Base-by-base conservation (phyloP, 2,797 vertebrate species). In the Diplodus sargus region DNA sequence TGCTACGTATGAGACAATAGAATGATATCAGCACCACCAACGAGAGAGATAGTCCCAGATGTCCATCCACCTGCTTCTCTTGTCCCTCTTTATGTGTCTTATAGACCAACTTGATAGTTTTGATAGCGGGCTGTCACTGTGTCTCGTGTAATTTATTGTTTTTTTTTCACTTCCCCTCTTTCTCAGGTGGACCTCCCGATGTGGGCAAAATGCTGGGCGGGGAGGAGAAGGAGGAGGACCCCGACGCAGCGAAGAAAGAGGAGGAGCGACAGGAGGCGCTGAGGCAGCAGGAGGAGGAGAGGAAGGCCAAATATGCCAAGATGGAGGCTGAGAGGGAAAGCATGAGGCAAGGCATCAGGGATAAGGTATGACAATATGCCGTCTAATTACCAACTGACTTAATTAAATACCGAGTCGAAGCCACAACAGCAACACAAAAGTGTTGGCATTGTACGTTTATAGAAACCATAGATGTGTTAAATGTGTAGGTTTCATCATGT, bases 201-300 rank as follows among this genome's bases (percentile, higher is more conserved):
- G 97, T 99, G 94, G 98, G 97, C 13, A 99, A 99, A 91, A 99
- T 99, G 98, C 93, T 99, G 23, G 97, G 98, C 3, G 98, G 97
- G 9, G 98, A 99, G 62, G 97, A 99, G 74, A 92, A 94, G 83
- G 97, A 99, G 83, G 98, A 99, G 90, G 98, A 99, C 89, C 98
- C 98, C 0, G 98, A 99, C 52, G 98, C 98, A 0, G 97, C 97
- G 67, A 97, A 96, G 95, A 99, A 99, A 83, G 97, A 99, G 89
- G 98, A 99, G 78, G 98, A 99, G 83, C 88, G 97, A 70, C 97
- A 98, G 95, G 98, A 99, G 89, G 98, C 98, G 0, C 96, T 99
- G 80, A 94, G 96, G 90, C 98, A 99, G 89, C 94, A 97, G 87
- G 98, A 99, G 90, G 98, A 99, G 61, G 98, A 99, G 88, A 97